Conservation (phyloP, 1,140 invertebrate genomes). For the Orchestia grillus region DNA sequence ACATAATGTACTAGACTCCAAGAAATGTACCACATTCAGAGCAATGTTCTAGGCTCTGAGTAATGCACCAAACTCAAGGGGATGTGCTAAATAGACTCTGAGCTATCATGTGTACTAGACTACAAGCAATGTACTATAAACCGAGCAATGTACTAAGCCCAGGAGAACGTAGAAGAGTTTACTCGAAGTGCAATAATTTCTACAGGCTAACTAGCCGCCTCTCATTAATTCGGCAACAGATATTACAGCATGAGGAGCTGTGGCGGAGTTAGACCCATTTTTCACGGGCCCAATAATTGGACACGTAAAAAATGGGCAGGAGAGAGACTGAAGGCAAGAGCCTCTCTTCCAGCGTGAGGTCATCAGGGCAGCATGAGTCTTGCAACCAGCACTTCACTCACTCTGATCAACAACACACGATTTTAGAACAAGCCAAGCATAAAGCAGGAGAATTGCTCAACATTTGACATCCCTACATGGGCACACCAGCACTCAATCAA, state of each 20-base stretch:
- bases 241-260: neutral
- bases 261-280: neutral
- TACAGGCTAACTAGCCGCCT: neutral
- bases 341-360: neutral
- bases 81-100: no score
- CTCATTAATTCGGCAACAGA: constrained; percentile 7
- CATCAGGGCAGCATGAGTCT: neutral
- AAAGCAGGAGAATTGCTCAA: constrained; percentile 32
- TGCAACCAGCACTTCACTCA: neutral
- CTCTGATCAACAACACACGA: constrained; percentile 47
- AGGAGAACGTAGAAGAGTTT: neutral
- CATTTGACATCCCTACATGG: constrained; percentile 27
- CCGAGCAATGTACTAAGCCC: neutral
- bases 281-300: constrained; percentile 26
- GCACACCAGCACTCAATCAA: constrained; percentile 44
- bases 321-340: neutral
- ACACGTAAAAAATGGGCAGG: constrained; percentile 9
- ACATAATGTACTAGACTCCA: neutral
- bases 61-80: no score
- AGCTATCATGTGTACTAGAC: neutral
- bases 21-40: neutral
- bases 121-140: neutral
- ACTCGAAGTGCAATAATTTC: neutral
- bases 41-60: neutral
- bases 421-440: constrained; percentile 53